phyloP scores from a whole-genome alignment of 2,113 vertebrate genomes.

The Furnarius figulus region DNA sequence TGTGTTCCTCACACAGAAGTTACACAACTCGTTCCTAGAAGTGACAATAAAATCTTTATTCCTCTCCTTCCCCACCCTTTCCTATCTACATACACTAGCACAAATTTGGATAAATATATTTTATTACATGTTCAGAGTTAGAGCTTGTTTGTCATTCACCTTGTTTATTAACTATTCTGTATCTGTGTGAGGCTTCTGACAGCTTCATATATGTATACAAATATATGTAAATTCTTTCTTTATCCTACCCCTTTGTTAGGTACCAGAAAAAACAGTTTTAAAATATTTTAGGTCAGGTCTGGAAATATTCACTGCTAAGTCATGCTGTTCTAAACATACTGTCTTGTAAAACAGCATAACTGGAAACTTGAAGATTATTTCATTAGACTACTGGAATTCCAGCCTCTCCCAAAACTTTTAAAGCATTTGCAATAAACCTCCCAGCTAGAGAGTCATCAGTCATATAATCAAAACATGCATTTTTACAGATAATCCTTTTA shows the following conservation, averaged over 20 bases:
- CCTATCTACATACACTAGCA: neutral
- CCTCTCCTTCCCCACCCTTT: neutral
- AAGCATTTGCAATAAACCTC: neutral
- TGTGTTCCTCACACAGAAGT: neutral
- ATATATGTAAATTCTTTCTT: neutral
- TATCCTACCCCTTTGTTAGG: neutral
- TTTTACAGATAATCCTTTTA: constrained; percentile 10
- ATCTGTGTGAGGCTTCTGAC: neutral
- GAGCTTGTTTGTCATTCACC: neutral
- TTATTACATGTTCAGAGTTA: neutral
- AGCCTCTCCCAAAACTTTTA: neutral
- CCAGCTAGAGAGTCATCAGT: neutral
- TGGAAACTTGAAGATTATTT: neutral
- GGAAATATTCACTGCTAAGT: neutral
- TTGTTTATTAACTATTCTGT: neutral
- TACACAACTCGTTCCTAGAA: constrained; percentile 22
- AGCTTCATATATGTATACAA: neutral
- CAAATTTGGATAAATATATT: neutral
- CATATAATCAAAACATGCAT: neutral
- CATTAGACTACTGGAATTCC: neutral
- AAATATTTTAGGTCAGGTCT: neutral
- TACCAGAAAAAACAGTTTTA: neutral
- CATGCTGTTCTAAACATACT: neutral
- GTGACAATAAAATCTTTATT: constrained; percentile 35
- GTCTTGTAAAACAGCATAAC: neutral